A percentile compares a stretch with the other conserved stretches of the same genome.
Conservation (phyloP, 2,888 invertebrate species). For the Liopterus haemorrhoidalis region DNA sequence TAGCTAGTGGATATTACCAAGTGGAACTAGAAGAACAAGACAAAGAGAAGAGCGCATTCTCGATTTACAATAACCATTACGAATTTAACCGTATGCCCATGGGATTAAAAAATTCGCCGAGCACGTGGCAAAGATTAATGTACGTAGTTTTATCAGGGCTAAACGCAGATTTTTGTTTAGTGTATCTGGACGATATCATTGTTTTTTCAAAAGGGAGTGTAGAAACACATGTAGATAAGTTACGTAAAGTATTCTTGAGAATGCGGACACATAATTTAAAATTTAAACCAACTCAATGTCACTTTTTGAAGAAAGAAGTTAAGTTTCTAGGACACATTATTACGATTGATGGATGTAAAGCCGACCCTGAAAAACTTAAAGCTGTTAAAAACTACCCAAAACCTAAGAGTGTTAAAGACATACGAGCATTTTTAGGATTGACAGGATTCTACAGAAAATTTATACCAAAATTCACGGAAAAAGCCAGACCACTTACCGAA, state of each 20-base stretch:
- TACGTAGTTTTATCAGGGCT: conserved; percentile 32
- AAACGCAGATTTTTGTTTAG: conserved; percentile 31
- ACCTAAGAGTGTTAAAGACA: conserved; percentile 26
- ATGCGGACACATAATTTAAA: conserved; percentile 23
- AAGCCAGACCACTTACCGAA: too few species aligned
- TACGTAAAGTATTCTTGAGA: conserved; percentile 19
- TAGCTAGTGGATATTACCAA: conserved; percentile 37
- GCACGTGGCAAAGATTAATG: conserved; percentile 36
- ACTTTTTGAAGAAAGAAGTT: conserved; percentile 27
- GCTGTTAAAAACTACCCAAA: conserved; percentile 26
- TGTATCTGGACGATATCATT: conserved; percentile 31
- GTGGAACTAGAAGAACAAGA: conserved; percentile 34
- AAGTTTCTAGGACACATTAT: conserved; percentile 28
- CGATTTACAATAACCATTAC: conserved; percentile 34
- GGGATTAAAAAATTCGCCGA: conserved; percentile 35
- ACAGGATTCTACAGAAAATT: too few species aligned
- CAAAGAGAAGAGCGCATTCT: conserved; percentile 37
- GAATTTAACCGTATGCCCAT: conserved; percentile 36
- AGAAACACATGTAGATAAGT: conserved; percentile 22
- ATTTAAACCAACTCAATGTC: conserved; percentile 22
- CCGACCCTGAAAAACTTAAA: conserved; percentile 25
- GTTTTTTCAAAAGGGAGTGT: conserved; percentile 28
- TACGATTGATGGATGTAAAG: conserved; percentile 22
- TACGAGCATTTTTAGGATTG: conserved; percentile 27
- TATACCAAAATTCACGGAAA: too few species aligned